These are phyloP conservation scores for Agrotis segetum DNA, from an alignment of 2,888 invertebrate genomes.

Conservation along the genomic window DNA sequence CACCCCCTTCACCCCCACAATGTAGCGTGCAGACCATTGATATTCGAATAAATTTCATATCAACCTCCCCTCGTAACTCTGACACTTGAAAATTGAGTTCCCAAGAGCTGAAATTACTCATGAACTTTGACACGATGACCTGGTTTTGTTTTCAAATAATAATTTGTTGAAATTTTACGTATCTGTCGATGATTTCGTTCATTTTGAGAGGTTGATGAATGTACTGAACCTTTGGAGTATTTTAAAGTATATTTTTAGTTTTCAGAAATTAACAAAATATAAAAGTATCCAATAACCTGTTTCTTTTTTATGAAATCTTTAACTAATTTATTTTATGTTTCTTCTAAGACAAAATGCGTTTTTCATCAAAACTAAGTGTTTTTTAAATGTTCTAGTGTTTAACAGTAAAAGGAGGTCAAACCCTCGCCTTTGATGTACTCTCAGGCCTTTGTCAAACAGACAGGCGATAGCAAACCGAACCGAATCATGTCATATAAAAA, in stretches of 20 bases:
- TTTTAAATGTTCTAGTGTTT: conserved; percentile 16
- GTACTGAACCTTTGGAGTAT: neutral
- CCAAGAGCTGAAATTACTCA: conserved; percentile 48
- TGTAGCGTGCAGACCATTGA: conserved; percentile 40
- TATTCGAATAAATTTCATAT: conserved; percentile 50
- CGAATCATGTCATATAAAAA: too few species aligned
- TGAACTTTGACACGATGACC: conserved; percentile 58
- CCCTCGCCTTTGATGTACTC: conserved; percentile 24
- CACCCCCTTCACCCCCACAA: neutral
- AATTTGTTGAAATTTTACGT: conserved; percentile 37
- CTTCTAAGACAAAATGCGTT: neutral
- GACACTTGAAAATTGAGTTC: conserved; percentile 62
- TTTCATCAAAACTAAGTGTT: neutral
- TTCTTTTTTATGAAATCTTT: neutral
- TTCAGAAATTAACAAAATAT: too few species aligned
- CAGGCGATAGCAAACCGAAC: too few species aligned
- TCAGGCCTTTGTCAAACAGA: too few species aligned
- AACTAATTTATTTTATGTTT: neutral
- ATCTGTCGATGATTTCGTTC: conserved; percentile 9
- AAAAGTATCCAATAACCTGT: too few species aligned
- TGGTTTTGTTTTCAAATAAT: conserved; percentile 50
- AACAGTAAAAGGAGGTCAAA: conserved; percentile 15
- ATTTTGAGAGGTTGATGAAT: conserved; percentile 6
- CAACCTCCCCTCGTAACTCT: conserved; percentile 31
- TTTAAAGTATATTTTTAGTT: too few species aligned